Evolutionary conservation across 92 coral and sea anemone genomes (phyloP), one percentile per base, ranked within the genome.

Genomic region (Siderastrea siderea): DNA sequence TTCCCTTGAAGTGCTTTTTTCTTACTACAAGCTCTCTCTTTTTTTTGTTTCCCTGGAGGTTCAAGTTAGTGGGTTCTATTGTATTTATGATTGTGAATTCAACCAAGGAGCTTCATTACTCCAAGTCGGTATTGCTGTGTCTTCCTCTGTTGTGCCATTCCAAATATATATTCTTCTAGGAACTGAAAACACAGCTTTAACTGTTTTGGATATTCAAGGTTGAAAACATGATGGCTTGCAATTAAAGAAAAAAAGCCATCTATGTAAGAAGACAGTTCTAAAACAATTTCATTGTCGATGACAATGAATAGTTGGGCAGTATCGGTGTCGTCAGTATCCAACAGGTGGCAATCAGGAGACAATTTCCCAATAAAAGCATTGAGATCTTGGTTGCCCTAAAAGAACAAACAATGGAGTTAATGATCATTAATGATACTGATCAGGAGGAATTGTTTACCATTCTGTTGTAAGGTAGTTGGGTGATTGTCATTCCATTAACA

Each of bases 111-210:
- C 51, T 16, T 38, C 68, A 54, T 78, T 14, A 78, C 82, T 38
- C 69, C 82, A 62, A 13, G 3, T 38, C 68, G 26, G 16, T 78
- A 78, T 43, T 57, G 82, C 15, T 11, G 9, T 19, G 82, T 57
- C 55, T 55, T 78, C 49, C 44, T 78, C 0, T 9, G 50, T 15
- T 53, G 82, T 26, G 19, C 68, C 44, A 57, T 78, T 5, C 82
- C 70, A 78, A 78, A 78, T 3, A 78, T 69, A 55, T 78, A 78
- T 45, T 78, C 82, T 1, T 78, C 82, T 50, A 78, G 49, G 19
- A 78, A 78, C 70, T 55, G 47, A 58, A 26, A 78, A 78, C 65
- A 50, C 17, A 57, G 46, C 3, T 58, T 78, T 7, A 57, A 46
- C 6, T 52, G 16, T 47, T 51, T 77, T 52, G 82, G 82, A 51